Evolutionary conservation across 2,888 invertebrate genomes (phyloP).

Genomic region (Congeria kusceri): DNA sequence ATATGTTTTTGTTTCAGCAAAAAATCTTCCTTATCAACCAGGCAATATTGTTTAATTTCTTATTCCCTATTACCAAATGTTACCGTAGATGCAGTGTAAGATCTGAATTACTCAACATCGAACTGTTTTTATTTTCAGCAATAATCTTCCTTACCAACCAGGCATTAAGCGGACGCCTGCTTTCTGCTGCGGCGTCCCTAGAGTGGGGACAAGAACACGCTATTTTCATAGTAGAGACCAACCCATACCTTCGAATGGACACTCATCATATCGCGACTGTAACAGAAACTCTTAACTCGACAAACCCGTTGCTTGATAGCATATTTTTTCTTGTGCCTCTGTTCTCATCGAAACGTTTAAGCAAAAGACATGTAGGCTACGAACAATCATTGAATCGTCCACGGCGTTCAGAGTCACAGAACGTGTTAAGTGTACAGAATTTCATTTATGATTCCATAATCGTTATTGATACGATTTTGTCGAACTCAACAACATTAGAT

Average conservation of each 20-base stretch:
- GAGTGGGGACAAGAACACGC: conserved; percentile 29
- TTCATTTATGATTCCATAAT: conserved; percentile 14
- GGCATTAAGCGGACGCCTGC: no score
- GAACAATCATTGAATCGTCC: not conserved
- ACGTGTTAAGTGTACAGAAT: not conserved
- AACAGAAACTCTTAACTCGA: conserved; percentile 1
- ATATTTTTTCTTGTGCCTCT: conserved; percentile 28
- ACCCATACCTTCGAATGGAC: conserved; percentile 29
- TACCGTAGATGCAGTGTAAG: no score
- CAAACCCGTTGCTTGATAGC: conserved; percentile 16
- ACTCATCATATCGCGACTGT: conserved; percentile 11
- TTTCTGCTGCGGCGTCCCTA: no score
- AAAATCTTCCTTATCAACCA: no score
- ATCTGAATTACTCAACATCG: no score
- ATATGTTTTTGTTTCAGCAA: no score
- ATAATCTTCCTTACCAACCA: no score
- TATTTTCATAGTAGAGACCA: conserved; percentile 48
- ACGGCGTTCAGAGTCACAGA: no score
- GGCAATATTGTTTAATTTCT: no score
- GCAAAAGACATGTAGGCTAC: not conserved
- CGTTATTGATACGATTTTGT: conserved; percentile 10
- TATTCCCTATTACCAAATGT: no score
- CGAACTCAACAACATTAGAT: not conserved
- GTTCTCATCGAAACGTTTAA: conserved; percentile 7
- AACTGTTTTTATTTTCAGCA: no score